These are phyloP conservation scores for Drosophila subsilvestris DNA, from an alignment of 2,888 invertebrate genomes.

Conservation along the genomic window DNA sequence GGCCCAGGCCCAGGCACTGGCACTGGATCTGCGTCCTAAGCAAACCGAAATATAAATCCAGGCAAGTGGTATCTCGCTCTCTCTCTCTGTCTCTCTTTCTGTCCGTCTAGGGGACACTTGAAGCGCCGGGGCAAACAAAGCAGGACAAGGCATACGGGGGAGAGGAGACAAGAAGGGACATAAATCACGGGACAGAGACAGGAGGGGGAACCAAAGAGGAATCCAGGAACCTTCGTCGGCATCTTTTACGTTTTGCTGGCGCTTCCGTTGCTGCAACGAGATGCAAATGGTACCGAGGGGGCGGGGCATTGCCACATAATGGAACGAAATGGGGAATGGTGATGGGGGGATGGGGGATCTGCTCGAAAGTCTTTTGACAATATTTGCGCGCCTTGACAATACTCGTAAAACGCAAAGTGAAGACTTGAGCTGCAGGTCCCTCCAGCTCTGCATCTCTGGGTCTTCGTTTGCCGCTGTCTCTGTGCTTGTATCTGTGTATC, in stretches of 20 bases:
- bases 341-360: too few species aligned
- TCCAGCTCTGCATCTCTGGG: not conserved
- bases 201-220: slow-evolving; percentile 5
- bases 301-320: slow-evolving; percentile 9
- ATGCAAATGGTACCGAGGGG: slow-evolving; percentile 64
- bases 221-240: slow-evolving; percentile 57
- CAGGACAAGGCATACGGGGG: slow-evolving; percentile 26
- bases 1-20: not conserved
- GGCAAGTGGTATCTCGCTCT: slow-evolving; percentile 64
- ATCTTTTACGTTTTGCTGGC: slow-evolving; percentile 73
- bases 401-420: slow-evolving; percentile 64
- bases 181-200: slow-evolving; percentile 7
- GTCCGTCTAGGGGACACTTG: slow-evolving; percentile 70
- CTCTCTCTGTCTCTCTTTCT: not conserved
- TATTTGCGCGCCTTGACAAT: slow-evolving; percentile 78
- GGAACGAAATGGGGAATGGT: slow-evolving; percentile 15
- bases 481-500: slow-evolving; percentile 13
- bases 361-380: slow-evolving; percentile 72
- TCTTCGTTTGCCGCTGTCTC: not conserved
- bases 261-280: slow-evolving; percentile 74
- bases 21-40: slow-evolving; percentile 53
- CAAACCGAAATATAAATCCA: slow-evolving; percentile 76
- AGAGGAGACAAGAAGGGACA: slow-evolving; percentile 30
- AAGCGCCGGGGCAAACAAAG: slow-evolving; percentile 77
- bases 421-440: slow-evolving; percentile 42